Base-by-base conservation (phyloP, 2,113 vertebrate species). In the Grus americana region DNA sequence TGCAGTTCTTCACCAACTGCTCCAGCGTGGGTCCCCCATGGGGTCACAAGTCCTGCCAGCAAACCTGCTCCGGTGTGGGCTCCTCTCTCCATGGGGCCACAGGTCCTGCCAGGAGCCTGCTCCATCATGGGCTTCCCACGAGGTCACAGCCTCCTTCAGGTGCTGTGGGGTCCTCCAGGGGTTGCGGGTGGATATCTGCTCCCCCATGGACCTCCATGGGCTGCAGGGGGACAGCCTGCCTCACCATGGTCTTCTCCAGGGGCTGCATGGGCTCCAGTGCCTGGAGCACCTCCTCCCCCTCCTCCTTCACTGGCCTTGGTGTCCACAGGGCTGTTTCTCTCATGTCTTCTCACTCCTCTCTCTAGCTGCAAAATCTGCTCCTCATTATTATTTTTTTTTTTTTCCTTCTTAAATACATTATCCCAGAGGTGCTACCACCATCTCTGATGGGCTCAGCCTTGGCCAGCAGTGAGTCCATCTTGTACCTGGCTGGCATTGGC, bases 381-480 rank as follows among this genome's bases (percentile, higher is more conserved):
- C 40, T 42, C 40, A 42, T 42, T 42, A 12, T 26, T 6, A 38
- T 38, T 38, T 38, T 38, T 22, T 54, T 54, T 54, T 29, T 30
- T 55, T 18, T 16, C 29, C 4, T 27, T 44, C 27, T 65, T 27
- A n/a, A 44, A 11, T 13, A 21, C 5, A 1, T 61, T n/a, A 4
- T 22, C 14, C 2, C 11, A 40, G 36, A 62, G 21, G 4, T 2
- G 0, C 9, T 61, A 11, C 15, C 11, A 4, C 8, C 1, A 0
- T 15, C 2, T 0, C 10, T 34, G 47, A 6, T 54, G 17, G 9
- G 10, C 32, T 72, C 2, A 0, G 10, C 9, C 74, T 46, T 32
- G 65, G 27, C 20, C n/a, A 46, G 14, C 2, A 1, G 4, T 1
- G 0, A 3, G 18, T 38, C 13, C 1, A 0, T 22, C 38, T 79